phyloP scores from a whole-genome alignment of 2,888 invertebrate species.

The Zygothrica quintamaculata region DNA sequence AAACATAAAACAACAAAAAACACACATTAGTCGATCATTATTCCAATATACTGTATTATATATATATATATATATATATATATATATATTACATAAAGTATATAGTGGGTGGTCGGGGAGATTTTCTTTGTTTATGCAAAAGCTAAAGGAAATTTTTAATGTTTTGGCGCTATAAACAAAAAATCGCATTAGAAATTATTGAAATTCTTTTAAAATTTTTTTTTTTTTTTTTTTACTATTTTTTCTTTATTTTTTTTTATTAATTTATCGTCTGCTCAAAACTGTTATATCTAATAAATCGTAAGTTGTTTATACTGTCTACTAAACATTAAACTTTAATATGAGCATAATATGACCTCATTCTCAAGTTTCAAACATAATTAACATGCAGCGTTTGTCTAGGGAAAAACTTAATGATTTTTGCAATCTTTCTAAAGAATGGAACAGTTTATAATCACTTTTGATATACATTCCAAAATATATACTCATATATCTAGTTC shows the following conservation, averaged over 20 bases:
- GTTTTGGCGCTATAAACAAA: conserved; percentile 64
- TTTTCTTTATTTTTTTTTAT: conserved; percentile 17
- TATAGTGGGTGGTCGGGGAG: no score
- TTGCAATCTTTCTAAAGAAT: no score
- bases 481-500: no score
- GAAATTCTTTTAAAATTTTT: conserved; percentile 56
- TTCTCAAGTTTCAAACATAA: conserved; percentile 33
- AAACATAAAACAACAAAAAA: conserved; percentile 8
- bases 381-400: no score
- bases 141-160: conserved; percentile 27
- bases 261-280: conserved; percentile 54
- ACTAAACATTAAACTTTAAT: conserved; percentile 32
- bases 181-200: conserved; percentile 58
- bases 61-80: neutral
- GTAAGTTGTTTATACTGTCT: conserved; percentile 52
- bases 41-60: conserved; percentile 1
- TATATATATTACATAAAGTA: no score
- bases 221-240: conserved; percentile 19
- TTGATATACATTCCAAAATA: no score
- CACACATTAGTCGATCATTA: conserved; percentile 34
- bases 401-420: no score
- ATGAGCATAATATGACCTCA: conserved; percentile 43
- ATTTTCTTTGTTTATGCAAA: conserved; percentile 54
- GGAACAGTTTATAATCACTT: no score
- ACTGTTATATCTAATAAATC: conserved; percentile 38